Base-by-base conservation (phyloP, 1,140 invertebrate species). In the Goniozus legneri region DNA sequence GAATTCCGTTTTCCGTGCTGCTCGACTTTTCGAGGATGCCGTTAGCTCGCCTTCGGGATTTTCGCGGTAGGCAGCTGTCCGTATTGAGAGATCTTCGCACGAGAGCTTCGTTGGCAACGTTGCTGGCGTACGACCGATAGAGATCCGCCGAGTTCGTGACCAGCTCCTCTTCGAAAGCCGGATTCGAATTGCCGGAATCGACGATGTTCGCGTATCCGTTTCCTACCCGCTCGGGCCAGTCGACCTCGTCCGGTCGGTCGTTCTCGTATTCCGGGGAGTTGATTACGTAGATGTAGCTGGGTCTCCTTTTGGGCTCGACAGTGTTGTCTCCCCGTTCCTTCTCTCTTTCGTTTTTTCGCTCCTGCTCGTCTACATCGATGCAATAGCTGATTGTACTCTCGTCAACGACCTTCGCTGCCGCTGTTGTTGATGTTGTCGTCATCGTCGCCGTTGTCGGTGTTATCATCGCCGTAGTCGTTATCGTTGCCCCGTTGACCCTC, bases 141-240 rank as follows among this genome's bases (percentile, higher is more conserved):
- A 6, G 24, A 10, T 27, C 10, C 24, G 24, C 24, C 24, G n/a
- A n/a, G n/a, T n/a, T n/a, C n/a, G n/a, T n/a, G n/a, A n/a, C n/a
- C n/a, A n/a, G n/a, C n/a, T n/a, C n/a, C n/a, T n/a, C n/a, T n/a
- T n/a, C n/a, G n/a, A n/a, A n/a, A n/a, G n/a, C n/a, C n/a, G n/a
- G n/a, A n/a, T n/a, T n/a, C n/a, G n/a, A n/a, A n/a, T n/a, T n/a
- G n/a, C n/a, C 20, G n/a, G 31, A 31, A 8, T 50, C 49, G 0
- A 34, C 40, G 12, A 15, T 38, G 7, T 50, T 50, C 1, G n/a
- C 34, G 16, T 50, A 43, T n/a, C 31, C 19, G n/a, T 45, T 50
- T 6, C 10, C 14, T 2, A 7, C 4, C 2, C 39, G 32, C 13
- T n/a, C 3, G 35, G 42, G 39, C 2, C 33, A 27, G 8, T 50